Evolutionary conservation across 2,888 invertebrate genomes (phyloP).

Genomic region (Hirtodrosophila trivittata): DNA sequence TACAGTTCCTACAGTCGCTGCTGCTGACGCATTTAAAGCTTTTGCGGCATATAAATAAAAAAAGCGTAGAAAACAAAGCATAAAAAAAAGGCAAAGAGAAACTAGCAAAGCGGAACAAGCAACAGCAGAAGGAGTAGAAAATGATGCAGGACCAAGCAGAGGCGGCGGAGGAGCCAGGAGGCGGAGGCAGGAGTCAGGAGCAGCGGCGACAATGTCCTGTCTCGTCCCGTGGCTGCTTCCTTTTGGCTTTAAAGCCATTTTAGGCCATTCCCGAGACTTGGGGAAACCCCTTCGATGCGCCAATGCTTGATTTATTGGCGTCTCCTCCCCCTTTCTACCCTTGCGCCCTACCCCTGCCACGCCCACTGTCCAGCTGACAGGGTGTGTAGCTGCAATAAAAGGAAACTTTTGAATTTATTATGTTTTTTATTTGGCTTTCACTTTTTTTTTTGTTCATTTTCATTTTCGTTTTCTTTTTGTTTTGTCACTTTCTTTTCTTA

Average conservation of each 20-base stretch:
- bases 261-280: constrained; percentile 11
- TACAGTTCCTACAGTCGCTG: constrained; percentile 32
- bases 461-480: neutral
- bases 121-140: constrained; percentile 30
- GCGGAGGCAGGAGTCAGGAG: neutral
- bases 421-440: constrained; percentile 48
- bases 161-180: neutral
- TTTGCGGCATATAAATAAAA: constrained; percentile 77
- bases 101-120: constrained; percentile 70
- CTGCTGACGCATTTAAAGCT: constrained; percentile 75
- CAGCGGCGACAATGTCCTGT: constrained; percentile 49
- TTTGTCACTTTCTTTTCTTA: constrained; percentile 23
- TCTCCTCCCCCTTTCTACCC: constrained; percentile 3
- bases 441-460: constrained; percentile 1
- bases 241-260: constrained; percentile 32
- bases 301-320: constrained; percentile 70
- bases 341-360: constrained; percentile 25
- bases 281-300: constrained; percentile 61
- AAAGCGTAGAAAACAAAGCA: constrained; percentile 7
- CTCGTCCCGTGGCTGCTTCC: neutral
- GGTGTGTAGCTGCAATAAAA: constrained; percentile 49
- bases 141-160: neutral
- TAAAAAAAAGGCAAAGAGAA: constrained; percentile 19
- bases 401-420: constrained; percentile 76
- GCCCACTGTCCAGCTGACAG: constrained; percentile 42